These are phyloP conservation scores for Zingel zingel DNA, from an alignment of 2,113 vertebrate species.

Conservation along the genomic window DNA sequence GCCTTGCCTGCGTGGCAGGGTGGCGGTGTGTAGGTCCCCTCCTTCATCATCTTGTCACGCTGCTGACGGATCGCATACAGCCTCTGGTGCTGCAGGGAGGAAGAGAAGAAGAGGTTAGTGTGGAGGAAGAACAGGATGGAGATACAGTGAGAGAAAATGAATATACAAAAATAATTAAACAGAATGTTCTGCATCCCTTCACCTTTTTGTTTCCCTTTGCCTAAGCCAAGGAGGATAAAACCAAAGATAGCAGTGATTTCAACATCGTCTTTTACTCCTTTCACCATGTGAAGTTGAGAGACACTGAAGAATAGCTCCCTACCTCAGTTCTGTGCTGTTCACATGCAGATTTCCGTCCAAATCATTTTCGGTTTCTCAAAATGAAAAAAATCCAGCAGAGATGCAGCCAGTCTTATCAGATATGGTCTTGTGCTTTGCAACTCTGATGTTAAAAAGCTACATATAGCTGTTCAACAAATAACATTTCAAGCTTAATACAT, in stretches of 20 bases:
- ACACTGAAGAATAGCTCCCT: not conserved
- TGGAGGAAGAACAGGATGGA: not conserved
- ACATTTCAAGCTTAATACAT: not conserved
- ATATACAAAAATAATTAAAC: not conserved
- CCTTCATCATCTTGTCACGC: conserved; percentile 89
- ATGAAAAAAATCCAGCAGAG: not conserved
- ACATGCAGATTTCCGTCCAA: not conserved
- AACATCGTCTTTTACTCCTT: not conserved
- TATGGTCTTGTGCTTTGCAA: not conserved
- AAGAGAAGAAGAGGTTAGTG: not conserved
- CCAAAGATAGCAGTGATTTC: not conserved
- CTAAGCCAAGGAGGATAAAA: not conserved
- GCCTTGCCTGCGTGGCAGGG: conserved; percentile 77
- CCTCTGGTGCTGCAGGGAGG: conserved; percentile 80
- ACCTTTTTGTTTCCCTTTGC: not conserved
- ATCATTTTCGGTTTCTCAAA: not conserved
- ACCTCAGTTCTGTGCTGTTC: not conserved
- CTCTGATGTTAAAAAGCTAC: not conserved
- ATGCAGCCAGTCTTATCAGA: not conserved
- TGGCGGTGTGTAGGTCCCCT: conserved; percentile 89
- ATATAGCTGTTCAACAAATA: not conserved
- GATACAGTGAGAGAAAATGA: not conserved
- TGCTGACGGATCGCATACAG: conserved; percentile 83
- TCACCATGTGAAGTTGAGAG: not conserved
- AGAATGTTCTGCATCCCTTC: not conserved